Evolutionary conservation across 2,797 vertebrate genomes (phyloP).

Genomic region (Neoniphon sammara): DNA sequence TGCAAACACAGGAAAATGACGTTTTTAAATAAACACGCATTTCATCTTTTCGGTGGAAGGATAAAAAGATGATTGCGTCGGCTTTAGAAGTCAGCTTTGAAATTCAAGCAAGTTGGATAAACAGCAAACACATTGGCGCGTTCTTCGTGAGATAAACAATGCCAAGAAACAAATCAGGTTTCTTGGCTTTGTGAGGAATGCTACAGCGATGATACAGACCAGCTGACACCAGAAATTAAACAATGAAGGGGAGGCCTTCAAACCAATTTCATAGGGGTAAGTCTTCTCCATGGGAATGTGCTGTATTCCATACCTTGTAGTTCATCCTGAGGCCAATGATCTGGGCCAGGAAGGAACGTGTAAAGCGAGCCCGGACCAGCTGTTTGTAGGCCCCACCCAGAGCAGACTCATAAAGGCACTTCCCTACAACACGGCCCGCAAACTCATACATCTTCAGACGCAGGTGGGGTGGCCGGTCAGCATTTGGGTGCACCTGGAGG

Average conservation of each 20-base stretch:
- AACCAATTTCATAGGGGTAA: constrained; percentile 10
- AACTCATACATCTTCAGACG: constrained; percentile 97
- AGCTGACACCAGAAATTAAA: constrained; percentile 61
- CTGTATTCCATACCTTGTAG: constrained; percentile 90
- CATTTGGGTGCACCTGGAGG: constrained; percentile 95
- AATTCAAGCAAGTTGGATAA: constrained; percentile 51
- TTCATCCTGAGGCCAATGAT: constrained; percentile 99
- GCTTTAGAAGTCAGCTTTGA: constrained; percentile 49
- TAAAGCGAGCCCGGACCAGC: constrained; percentile 95
- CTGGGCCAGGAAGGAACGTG: constrained; percentile 97
- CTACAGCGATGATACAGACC: constrained; percentile 54
- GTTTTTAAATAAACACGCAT: constrained; percentile 67
- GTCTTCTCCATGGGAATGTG: constrained; percentile 18
- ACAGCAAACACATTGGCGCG: constrained; percentile 57
- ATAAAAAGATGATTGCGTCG: constrained; percentile 51
- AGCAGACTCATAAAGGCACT: constrained; percentile 97
- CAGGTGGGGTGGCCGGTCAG: constrained; percentile 88
- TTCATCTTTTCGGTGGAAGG: constrained; percentile 52
- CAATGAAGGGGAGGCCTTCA: constrained; percentile 46
- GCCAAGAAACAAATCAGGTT: constrained; percentile 51
- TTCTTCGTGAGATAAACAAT: constrained; percentile 47
- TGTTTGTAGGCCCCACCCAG: constrained; percentile 96
- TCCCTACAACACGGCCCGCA: constrained; percentile 95
- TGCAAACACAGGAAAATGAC: constrained; percentile 48
- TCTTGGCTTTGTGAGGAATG: constrained; percentile 43